Evolutionary conservation across 2,797 vertebrate genomes (phyloP).

Genomic region (Chelidonichthys spinosus): DNA sequence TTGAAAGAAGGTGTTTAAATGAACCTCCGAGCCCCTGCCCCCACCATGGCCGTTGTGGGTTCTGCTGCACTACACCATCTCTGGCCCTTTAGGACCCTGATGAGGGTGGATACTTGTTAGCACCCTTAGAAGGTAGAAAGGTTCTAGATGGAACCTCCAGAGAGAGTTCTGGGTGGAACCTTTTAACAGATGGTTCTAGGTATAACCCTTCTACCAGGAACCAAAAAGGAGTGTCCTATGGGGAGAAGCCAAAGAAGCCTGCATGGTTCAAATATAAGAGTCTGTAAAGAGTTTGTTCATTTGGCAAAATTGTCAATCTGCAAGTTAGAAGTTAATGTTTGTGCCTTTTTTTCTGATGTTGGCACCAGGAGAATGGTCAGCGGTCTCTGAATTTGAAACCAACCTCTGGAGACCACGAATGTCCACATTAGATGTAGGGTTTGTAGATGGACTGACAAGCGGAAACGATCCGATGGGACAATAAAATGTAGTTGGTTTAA

Average conservation of each 20-base stretch:
- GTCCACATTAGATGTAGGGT: neutral
- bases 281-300: neutral
- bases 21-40: too few species aligned
- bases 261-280: neutral
- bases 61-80: neutral
- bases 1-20: too few species aligned
- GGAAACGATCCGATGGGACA: neutral
- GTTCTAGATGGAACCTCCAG: neutral
- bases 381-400: neutral
- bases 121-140: neutral
- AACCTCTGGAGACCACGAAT: slow-evolving; percentile 3
- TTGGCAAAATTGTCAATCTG: neutral
- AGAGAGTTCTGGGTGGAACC: neutral
- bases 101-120: neutral
- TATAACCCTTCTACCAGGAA: neutral
- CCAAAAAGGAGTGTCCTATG: neutral
- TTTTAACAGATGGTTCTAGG: neutral
- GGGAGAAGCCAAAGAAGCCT: neutral
- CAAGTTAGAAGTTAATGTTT: neutral
- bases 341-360: neutral
- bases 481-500: neutral
- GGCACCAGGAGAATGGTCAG: neutral
- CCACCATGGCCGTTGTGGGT: neutral
- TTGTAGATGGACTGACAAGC: neutral
- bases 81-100: neutral